Evolutionary conservation across 92 coral and sea anemone genomes (phyloP).

Genomic region (Zoanthus sociatus): DNA sequence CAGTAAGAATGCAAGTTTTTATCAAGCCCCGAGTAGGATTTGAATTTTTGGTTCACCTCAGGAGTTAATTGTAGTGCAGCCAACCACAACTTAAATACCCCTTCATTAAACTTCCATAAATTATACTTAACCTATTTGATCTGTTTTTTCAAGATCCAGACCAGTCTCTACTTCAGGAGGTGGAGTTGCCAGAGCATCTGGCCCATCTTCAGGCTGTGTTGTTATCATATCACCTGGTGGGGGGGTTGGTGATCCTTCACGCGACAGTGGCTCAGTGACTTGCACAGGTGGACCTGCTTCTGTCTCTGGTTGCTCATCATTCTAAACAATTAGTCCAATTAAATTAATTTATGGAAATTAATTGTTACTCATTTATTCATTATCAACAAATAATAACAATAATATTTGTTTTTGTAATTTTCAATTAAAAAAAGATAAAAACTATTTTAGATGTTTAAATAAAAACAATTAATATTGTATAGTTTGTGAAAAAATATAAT

Average conservation of each 20-base stretch:
- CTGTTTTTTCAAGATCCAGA: conserved; percentile 46
- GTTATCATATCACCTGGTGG: conserved; percentile 40
- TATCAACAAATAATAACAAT: too few relatives aligned
- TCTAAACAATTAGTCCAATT: conserved; percentile 48
- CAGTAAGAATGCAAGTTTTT: too few relatives aligned
- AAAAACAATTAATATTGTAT: too few relatives aligned
- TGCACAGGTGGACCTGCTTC: conserved; percentile 90
- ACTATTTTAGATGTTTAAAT: too few relatives aligned
- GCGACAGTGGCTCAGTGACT: conserved; percentile 88
- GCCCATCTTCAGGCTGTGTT: conserved; percentile 63
- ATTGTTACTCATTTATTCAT: too few relatives aligned
- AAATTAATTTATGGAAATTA: neutral
- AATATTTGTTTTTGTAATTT: too few relatives aligned
- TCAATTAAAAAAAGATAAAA: too few relatives aligned
- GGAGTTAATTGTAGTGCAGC: too few relatives aligned
- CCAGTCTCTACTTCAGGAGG: conserved; percentile 74
- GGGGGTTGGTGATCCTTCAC: conserved; percentile 83
- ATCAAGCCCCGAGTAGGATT: too few relatives aligned
- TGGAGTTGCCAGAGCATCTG: conserved; percentile 88
- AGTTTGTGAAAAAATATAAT: too few relatives aligned
- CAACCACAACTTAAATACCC: too few relatives aligned
- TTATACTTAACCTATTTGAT: conserved; percentile 36
- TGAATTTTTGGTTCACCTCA: too few relatives aligned
- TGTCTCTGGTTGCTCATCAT: conserved; percentile 87
- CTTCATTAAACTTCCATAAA: neutral